Evolutionary conservation across 1,140 invertebrate genomes (phyloP), one percentile per base, ranked within the genome.

Genomic region (Drosophila seguyi): DNA sequence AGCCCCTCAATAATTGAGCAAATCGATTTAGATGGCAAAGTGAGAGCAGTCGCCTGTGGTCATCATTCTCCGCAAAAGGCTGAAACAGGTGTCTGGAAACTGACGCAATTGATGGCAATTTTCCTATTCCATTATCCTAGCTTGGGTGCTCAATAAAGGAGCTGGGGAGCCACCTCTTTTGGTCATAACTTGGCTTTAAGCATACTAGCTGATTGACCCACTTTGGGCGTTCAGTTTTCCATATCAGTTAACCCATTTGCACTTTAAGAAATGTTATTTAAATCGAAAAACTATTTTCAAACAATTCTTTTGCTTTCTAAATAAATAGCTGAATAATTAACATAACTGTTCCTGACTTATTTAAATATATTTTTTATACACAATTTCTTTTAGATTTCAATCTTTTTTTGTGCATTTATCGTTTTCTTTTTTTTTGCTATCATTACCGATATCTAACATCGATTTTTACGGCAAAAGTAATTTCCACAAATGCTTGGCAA

Each of bases 381-480:
- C 18, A 6, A 22, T 7, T 56, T 27, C 3, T 27, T 18, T 1
- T 8, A 7, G 6, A 14, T 10, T 14, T 18, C 4, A 14, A 1
- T 27, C 2, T 16, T 22, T 16, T 38, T 44, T n/a, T 20, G 13
- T 57, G 31, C 0, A 25, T 4, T 22, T 8, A 45, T 66, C 60
- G 41, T 63, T 67, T 42, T 58, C 57, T 48, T 60, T 18, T 45
- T 22, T 45, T 25, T 47, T 18, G 57, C 53, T 56, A 48, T 68
- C 72, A 65, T 82, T 80, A 76, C 50, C 69, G 13, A 50, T 58
- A 68, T 60, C 50, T 42, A 41, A 39, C 34, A 67, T 82, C 75
- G 74, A 81, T 75, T 86, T 75, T 67, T 65, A 57, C 63, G 20
- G 48, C 60, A 68, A 68, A 38, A 63, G 44, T 66, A 86, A 80